Percentiles rank a stretch among this genome's conserved stretches.
phyloP scores from a whole-genome alignment of 2,797 vertebrate species.

The Rhinella marina region DNA sequence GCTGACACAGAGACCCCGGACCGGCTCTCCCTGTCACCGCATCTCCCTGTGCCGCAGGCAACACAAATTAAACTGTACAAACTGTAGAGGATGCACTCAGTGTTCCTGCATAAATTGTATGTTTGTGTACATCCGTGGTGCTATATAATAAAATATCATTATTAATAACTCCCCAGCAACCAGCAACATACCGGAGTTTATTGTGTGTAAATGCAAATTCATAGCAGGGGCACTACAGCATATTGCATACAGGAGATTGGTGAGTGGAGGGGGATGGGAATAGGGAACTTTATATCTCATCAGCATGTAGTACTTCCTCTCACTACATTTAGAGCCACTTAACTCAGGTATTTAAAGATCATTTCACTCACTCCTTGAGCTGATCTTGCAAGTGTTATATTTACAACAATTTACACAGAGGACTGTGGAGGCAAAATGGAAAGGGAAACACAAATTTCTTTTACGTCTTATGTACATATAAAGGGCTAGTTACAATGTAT shows the following conservation, averaged over 20 bases:
- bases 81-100: constrained; percentile 37
- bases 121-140: constrained; percentile 38
- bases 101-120: constrained; percentile 51
- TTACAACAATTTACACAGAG: constrained; percentile 9
- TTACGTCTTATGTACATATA: background rate
- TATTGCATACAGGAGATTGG: background rate
- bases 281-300: constrained; percentile 7
- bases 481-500: background rate
- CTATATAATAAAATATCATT: constrained; percentile 47
- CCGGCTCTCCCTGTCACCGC: constrained; percentile 22
- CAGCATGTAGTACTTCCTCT: constrained; percentile 9
- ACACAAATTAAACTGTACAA: constrained; percentile 31
- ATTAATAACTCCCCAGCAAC: constrained; percentile 50
- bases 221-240: background rate
- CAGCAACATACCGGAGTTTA: constrained; percentile 2
- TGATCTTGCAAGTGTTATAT: constrained; percentile 26
- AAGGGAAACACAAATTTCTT: background rate
- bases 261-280: background rate
- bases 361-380: constrained; percentile 25
- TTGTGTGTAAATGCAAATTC: constrained; percentile 31
- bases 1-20: constrained; percentile 34
- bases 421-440: constrained; percentile 15
- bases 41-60: constrained; percentile 31
- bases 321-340: constrained; percentile 6
- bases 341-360: constrained; percentile 32